Conservation (phyloP, 2,113 vertebrate genomes). For the Zeus faber region DNA sequence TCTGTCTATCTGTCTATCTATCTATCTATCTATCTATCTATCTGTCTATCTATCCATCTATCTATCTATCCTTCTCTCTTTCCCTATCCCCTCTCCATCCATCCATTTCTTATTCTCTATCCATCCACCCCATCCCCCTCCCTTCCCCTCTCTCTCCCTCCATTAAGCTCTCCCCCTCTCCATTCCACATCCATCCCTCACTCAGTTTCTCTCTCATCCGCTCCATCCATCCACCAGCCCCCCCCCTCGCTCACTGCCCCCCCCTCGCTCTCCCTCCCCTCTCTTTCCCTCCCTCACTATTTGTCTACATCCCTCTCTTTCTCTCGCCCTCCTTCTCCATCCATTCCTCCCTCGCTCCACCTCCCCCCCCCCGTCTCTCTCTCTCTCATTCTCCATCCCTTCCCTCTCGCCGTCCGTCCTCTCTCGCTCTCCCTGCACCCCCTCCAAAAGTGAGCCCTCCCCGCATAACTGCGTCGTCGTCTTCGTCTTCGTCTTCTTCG, state of each 20-base stretch:
- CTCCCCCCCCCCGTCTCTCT: neutral
- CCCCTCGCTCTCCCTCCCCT: slow-evolving; percentile 15
- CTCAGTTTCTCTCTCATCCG: neutral
- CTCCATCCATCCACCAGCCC: neutral
- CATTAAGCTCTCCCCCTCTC: neutral
- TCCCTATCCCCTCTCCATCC: slow-evolving; percentile 6
- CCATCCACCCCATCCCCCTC: neutral
- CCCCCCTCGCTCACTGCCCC: neutral
- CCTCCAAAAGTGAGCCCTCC: neutral
- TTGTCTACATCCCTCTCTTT: too few species aligned
- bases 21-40: too few species aligned
- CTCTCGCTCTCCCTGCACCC: neutral
- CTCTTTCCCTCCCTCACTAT: neutral
- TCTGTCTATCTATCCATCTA: too few species aligned
- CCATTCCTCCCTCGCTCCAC: neutral
- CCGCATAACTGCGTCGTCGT: too few species aligned
- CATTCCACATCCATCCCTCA: neutral
- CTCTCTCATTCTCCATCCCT: neutral
- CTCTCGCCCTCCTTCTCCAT: too few species aligned
- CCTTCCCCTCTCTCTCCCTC: too few species aligned
- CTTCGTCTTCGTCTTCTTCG: too few species aligned
- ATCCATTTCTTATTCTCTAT: neutral
- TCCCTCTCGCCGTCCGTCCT: neutral
- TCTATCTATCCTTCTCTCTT: too few species aligned
- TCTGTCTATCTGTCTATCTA: too few species aligned